phyloP scores from a whole-genome alignment of 2,113 vertebrate species.

The Xiphorhynchus elegans region DNA sequence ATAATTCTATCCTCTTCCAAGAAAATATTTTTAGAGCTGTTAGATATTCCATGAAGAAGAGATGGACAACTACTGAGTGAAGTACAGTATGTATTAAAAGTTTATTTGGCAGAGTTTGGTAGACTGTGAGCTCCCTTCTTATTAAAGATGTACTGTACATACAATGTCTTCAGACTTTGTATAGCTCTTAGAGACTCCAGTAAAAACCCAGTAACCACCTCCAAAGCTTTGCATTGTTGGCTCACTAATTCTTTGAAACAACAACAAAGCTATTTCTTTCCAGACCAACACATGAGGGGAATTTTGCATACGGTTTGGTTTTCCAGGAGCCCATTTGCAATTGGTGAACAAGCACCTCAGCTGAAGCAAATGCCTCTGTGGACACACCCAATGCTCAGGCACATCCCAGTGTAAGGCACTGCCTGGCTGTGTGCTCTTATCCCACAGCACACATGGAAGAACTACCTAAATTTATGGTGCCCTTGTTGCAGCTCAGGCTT shows the following conservation, averaged over 20 bases:
- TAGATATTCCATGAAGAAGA: conserved; percentile 69
- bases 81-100: conserved; percentile 65
- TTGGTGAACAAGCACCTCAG: background rate
- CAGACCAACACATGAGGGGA: background rate
- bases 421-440: background rate
- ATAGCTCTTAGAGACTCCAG: conserved; percentile 72
- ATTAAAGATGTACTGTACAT: conserved; percentile 77
- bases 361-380: background rate
- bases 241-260: conserved; percentile 46
- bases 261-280: conserved; percentile 41
- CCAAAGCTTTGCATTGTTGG: conserved; percentile 74
- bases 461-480: background rate
- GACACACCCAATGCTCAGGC: background rate
- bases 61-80: conserved; percentile 61
- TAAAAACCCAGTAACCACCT: conserved; percentile 68
- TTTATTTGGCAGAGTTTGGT: conserved; percentile 70
- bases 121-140: conserved; percentile 68
- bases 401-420: background rate
- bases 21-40: conserved; percentile 78
- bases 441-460: background rate
- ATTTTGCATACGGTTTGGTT: background rate
- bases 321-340: background rate
- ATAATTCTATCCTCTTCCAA: conserved; percentile 75
- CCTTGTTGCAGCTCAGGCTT: background rate
- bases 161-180: conserved; percentile 78